Evolutionary conservation across 1,140 invertebrate genomes (phyloP), one percentile per base, ranked within the genome.

Genomic region (Chelonus insularis): DNA sequence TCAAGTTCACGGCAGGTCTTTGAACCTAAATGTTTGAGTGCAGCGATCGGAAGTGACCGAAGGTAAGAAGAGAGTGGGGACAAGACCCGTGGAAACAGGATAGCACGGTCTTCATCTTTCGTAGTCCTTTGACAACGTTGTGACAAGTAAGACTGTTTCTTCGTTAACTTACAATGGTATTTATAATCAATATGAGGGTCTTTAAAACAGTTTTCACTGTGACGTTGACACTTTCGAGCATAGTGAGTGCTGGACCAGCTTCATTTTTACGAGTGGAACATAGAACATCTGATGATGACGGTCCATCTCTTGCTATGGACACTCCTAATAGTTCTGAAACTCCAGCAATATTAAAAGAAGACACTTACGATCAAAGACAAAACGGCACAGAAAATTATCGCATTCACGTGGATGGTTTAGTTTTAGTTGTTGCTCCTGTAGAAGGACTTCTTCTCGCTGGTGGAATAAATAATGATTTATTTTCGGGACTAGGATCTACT

Each of bases 341-440:
- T 25, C 18, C 50, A 4, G n/a, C 60, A 4, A 52, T 16, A 23
- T 9, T 62, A 29, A 4, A 45, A 3, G 20, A 43, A 5, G 71
- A 74, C 51, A 78, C 81, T 57, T 88, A 85, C 71, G 88, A 90
- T 74, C 87, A 89, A 68, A 72, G 88, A 21, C 89, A 90, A 72
- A 89, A 89, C 63, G 89, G 88, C 1, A 83, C 84, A 0, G 87
- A 89, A 63, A 90, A 90, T 75, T 85, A 86, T 59, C 74, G 87
- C 16, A 77, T 90, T 4, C 84, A 86, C 68, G 79, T 90, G 16
- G 85, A 88, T 60, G 88, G 86, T 7, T 74, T 90, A 2, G 81
- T 88, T 5, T 69, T 90, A 1, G 84, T 88, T 1, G 76, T 89
- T 1, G 86, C 86, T 0, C 87, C 88, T 0, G 83, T 84, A 0